Evolutionary conservation across 2,113 vertebrate genomes (phyloP).

Genomic region (Oophaga pumilio): DNA sequence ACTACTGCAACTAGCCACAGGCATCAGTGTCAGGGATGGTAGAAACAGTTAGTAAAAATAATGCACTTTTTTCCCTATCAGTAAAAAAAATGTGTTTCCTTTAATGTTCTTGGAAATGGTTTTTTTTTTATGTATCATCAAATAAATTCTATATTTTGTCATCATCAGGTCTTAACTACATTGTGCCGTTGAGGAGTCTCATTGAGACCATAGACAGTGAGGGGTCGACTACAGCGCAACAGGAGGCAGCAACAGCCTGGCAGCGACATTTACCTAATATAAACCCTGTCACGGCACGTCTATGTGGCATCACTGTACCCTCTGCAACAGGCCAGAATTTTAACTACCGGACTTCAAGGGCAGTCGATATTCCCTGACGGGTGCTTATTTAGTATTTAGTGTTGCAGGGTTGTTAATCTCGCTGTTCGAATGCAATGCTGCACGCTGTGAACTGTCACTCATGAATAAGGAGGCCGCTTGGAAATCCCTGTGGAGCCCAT

Average conservation of each 20-base stretch:
- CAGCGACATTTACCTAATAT: constrained; percentile 8
- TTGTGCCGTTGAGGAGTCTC: background rate
- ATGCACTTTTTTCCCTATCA: too few relatives aligned
- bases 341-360: constrained; percentile 38
- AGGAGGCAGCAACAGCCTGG: background rate
- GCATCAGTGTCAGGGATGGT: too few relatives aligned
- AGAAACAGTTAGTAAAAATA: too few relatives aligned
- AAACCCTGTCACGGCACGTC: constrained; percentile 18
- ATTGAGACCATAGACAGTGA: background rate
- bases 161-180: too few relatives aligned
- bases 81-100: too few relatives aligned
- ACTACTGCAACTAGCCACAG: too few relatives aligned
- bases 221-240: background rate
- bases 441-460: constrained; percentile 39
- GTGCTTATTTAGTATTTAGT: constrained; percentile 52
- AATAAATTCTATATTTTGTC: too few relatives aligned
- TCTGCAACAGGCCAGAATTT: constrained; percentile 24
- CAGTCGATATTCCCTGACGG: constrained; percentile 48
- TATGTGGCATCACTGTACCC: constrained; percentile 21
- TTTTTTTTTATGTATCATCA: too few relatives aligned
- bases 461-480: constrained; percentile 21
- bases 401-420: constrained; percentile 43
- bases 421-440: constrained; percentile 23
- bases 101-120: too few relatives aligned
- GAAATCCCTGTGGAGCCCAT: background rate